phyloP scores from a whole-genome alignment of 2,113 vertebrate genomes.

The Hemicordylus capensis region DNA sequence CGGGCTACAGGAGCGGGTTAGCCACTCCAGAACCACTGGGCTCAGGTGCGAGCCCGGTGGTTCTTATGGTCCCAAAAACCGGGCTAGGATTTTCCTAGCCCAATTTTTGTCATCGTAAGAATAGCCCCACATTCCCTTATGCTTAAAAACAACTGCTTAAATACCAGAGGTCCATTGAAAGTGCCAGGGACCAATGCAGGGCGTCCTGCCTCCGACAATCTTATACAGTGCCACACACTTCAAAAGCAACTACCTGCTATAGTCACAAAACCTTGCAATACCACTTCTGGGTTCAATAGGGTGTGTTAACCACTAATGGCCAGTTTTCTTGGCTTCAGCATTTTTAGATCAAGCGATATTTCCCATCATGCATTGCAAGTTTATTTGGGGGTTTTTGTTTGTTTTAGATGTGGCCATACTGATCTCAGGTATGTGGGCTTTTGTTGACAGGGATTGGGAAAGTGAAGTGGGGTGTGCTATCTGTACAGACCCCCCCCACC shows the following conservation, averaged over 20 bases:
- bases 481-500: too few relatives aligned
- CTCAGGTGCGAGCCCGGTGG: too few relatives aligned
- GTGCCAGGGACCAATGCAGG: not conserved
- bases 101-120: too few relatives aligned
- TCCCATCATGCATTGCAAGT: conserved; percentile 37
- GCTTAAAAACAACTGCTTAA: not conserved
- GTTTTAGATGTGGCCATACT: conserved; percentile 26
- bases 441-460: not conserved
- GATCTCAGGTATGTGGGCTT: not conserved
- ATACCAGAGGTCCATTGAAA: not conserved
- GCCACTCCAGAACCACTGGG: too few relatives aligned
- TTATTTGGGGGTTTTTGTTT: conserved; percentile 30
- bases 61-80: too few relatives aligned
- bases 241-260: not conserved
- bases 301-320: conserved; percentile 16
- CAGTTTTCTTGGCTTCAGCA: conserved; percentile 12
- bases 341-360: conserved; percentile 28
- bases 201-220: not conserved
- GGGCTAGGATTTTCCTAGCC: too few relatives aligned
- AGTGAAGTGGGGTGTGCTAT: too few relatives aligned
- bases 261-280: conserved; percentile 46
- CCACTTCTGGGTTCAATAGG: conserved; percentile 60
- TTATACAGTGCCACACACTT: not conserved
- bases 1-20: too few relatives aligned
- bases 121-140: too few relatives aligned